phyloP scores from a whole-genome alignment of 1,140 invertebrate genomes.

The Anastrepha ludens region DNA sequence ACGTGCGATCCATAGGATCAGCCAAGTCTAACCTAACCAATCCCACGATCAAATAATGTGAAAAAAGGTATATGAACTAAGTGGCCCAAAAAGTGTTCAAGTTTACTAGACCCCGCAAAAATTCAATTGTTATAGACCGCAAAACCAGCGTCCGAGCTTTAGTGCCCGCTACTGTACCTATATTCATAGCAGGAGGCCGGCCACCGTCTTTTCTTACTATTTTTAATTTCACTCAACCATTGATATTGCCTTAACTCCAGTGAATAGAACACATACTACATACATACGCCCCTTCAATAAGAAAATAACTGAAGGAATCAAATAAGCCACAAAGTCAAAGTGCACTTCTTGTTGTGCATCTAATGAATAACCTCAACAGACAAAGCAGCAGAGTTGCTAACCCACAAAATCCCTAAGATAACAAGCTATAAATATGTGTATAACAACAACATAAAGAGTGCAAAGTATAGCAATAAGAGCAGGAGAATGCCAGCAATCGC shows the following conservation, averaged over 20 bases:
- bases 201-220: too few species aligned
- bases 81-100: too few species aligned
- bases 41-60: too few species aligned
- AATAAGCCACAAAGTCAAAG: conserved; percentile 50
- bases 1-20: too few species aligned
- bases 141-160: too few species aligned
- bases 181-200: too few species aligned
- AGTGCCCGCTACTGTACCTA: too few species aligned
- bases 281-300: neutral
- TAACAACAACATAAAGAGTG: neutral
- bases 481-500: neutral
- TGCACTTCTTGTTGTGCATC: neutral
- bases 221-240: neutral
- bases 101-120: too few species aligned
- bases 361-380: conserved; percentile 27
- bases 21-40: too few species aligned
- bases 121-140: too few species aligned
- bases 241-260: neutral
- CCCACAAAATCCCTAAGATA: conserved; percentile 40
- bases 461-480: neutral
- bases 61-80: too few species aligned
- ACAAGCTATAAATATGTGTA: conserved; percentile 40
- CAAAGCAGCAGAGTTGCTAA: conserved; percentile 44
- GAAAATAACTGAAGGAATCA: conserved; percentile 20
- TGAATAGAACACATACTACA: neutral